Conservation (phyloP, 2,888 invertebrate genomes). For the Lobophora halterata region DNA sequence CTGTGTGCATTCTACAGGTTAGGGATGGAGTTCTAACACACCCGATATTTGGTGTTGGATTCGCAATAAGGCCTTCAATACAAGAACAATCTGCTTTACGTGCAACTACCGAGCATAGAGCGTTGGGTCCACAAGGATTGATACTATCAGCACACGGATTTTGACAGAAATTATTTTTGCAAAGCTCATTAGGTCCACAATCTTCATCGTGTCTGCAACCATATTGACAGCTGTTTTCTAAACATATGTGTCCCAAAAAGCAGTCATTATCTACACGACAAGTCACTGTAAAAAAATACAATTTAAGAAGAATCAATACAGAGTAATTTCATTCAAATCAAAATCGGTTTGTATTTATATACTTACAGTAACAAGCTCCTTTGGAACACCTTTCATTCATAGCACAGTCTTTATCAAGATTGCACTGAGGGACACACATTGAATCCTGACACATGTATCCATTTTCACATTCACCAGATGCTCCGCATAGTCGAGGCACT, state of each 20-base stretch:
- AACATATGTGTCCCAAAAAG: slow-evolving; percentile 94
- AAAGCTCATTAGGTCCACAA: slow-evolving; percentile 91
- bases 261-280: slow-evolving; percentile 96
- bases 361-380: slow-evolving; percentile 89
- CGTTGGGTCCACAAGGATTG: slow-evolving; percentile 92
- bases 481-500: slow-evolving; percentile 90
- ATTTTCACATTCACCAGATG: slow-evolving; percentile 85
- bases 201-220: slow-evolving; percentile 94
- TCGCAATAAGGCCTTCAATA: slow-evolving; percentile 88
- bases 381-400: slow-evolving; percentile 93
- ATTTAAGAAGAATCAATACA: too few species aligned
- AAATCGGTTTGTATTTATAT: too few species aligned
- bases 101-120: slow-evolving; percentile 88
- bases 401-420: slow-evolving; percentile 90
- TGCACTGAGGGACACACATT: slow-evolving; percentile 90
- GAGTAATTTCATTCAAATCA: too few species aligned
- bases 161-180: slow-evolving; percentile 88
- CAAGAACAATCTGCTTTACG: slow-evolving; percentile 92
- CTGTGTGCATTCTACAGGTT: slow-evolving; percentile 88
- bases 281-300: slow-evolving; percentile 83
- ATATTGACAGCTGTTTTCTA: slow-evolving; percentile 91
- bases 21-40: slow-evolving; percentile 90
- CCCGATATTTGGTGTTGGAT: slow-evolving; percentile 93
- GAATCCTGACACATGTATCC: slow-evolving; percentile 89
- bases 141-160: slow-evolving; percentile 85